These are phyloP conservation scores for Scopus umbretta DNA, from an alignment of 2,113 vertebrate genomes.

Conservation along the genomic window DNA sequence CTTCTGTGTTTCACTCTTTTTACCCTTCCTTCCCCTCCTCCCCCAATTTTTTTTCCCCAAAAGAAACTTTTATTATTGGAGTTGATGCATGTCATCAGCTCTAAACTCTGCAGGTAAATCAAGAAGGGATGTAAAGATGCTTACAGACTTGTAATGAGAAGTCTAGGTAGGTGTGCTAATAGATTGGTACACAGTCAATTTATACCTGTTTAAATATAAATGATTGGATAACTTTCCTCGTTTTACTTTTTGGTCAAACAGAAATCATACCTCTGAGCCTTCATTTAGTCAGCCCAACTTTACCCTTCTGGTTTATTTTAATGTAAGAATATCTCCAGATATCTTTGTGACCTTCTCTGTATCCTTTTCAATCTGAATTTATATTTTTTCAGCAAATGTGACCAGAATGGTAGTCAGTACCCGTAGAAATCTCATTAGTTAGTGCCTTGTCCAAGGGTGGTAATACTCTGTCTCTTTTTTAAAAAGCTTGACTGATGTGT, in stretches of 20 bases:
- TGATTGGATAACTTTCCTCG: not conserved
- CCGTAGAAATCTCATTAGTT: too few species aligned
- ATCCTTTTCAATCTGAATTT: not conserved
- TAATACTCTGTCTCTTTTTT: not conserved
- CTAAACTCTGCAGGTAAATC: not conserved
- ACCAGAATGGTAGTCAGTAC: not conserved
- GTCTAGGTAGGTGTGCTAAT: not conserved
- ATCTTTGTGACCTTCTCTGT: not conserved
- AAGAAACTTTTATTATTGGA: not conserved
- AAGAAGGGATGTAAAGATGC: not conserved
- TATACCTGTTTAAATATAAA: not conserved
- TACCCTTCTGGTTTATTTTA: not conserved
- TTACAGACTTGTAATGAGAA: not conserved
- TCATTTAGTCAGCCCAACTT: not conserved
- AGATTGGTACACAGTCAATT: not conserved
- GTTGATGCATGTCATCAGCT: not conserved
- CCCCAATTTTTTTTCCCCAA: not conserved
- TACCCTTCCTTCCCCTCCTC: accelerated
- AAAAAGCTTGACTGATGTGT: not conserved
- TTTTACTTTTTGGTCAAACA: not conserved
- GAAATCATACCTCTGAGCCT: not conserved
- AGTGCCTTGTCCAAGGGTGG: not conserved
- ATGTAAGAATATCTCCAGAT: not conserved
- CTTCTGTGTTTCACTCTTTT: not conserved
- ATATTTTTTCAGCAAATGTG: not conserved